Conservation (phyloP, 2,888 invertebrate genomes). For the Liopterus haemorrhoidalis region DNA sequence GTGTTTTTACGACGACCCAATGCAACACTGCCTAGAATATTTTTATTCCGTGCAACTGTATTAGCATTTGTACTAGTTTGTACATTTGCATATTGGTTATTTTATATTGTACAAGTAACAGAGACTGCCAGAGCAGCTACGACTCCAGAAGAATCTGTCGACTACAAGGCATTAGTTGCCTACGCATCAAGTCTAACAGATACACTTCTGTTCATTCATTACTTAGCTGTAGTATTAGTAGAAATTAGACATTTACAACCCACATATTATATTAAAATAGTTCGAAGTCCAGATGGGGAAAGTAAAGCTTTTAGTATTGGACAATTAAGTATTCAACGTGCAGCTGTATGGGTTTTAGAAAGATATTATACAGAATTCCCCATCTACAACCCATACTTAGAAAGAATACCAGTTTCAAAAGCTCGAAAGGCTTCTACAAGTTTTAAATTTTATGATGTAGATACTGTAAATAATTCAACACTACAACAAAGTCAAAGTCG, state of each 20-base stretch:
- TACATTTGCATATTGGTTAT: constrained; percentile 96
- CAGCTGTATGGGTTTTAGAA: constrained; percentile 91
- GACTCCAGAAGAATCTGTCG: constrained; percentile 71
- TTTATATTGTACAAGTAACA: constrained; percentile 88
- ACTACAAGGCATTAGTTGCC: constrained; percentile 83
- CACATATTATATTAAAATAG: constrained; percentile 81
- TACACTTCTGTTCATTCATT: constrained; percentile 90
- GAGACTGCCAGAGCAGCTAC: constrained; percentile 74
- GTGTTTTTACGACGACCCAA: constrained; percentile 79
- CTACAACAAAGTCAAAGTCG: constrained; percentile 66
- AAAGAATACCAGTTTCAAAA: constrained; percentile 81
- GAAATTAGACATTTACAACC: constrained; percentile 91
- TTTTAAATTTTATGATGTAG: constrained; percentile 97
- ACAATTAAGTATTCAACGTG: constrained; percentile 87
- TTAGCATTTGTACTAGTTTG: constrained; percentile 82
- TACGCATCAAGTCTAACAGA: constrained; percentile 92
- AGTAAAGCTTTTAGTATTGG: constrained; percentile 83
- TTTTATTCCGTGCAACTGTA: constrained; percentile 84
- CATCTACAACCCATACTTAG: constrained; percentile 93
- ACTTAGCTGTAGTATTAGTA: constrained; percentile 85
- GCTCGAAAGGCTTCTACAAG: constrained; percentile 71
- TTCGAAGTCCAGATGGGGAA: constrained; percentile 93
- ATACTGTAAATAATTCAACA: constrained; percentile 61
- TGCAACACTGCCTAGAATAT: constrained; percentile 86
- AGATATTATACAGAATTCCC: constrained; percentile 95